Evolutionary conservation across 2,113 vertebrate species (phyloP).

Genomic region (Megaptera novaeangliae): DNA sequence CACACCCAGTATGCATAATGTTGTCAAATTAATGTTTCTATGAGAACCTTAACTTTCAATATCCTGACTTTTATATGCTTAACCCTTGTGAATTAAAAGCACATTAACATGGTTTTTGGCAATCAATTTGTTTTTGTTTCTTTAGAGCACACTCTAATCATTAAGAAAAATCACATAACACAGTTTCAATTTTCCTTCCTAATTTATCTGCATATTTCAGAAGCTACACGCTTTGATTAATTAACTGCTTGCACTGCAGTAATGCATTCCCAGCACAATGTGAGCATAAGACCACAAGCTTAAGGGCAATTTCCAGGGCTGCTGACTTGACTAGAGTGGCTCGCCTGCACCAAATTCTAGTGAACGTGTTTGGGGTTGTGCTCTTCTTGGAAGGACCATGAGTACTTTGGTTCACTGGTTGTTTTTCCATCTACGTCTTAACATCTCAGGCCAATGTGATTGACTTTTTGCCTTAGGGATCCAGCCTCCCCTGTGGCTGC

Average conservation of each 20-base stretch:
- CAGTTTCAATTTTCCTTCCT: slow-evolving; percentile 50
- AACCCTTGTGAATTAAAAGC: slow-evolving; percentile 65
- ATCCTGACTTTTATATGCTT: slow-evolving; percentile 48
- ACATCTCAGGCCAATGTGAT: neutral
- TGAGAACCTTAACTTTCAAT: slow-evolving; percentile 56
- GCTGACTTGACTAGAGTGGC: neutral
- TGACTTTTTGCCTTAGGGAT: neutral
- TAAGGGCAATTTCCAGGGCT: neutral
- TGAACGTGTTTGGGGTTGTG: neutral
- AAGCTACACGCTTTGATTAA: neutral
- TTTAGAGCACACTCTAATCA: slow-evolving; percentile 56
- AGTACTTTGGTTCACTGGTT: neutral
- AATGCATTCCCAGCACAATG: neutral
- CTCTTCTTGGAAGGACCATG: neutral
- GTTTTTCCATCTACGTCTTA: neutral
- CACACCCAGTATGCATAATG: slow-evolving; percentile 47
- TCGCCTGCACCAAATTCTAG: neutral
- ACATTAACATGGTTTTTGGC: slow-evolving; percentile 47
- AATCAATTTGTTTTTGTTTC: slow-evolving; percentile 59
- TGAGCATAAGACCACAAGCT: neutral
- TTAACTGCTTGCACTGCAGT: neutral
- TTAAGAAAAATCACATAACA: slow-evolving; percentile 52
- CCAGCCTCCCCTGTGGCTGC: neutral
- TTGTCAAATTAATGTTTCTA: slow-evolving; percentile 65
- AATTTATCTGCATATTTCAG: slow-evolving; percentile 46